These are phyloP conservation scores for Oryzias sinensis DNA, from an alignment of 2,797 vertebrate species.

Conservation along the genomic window DNA sequence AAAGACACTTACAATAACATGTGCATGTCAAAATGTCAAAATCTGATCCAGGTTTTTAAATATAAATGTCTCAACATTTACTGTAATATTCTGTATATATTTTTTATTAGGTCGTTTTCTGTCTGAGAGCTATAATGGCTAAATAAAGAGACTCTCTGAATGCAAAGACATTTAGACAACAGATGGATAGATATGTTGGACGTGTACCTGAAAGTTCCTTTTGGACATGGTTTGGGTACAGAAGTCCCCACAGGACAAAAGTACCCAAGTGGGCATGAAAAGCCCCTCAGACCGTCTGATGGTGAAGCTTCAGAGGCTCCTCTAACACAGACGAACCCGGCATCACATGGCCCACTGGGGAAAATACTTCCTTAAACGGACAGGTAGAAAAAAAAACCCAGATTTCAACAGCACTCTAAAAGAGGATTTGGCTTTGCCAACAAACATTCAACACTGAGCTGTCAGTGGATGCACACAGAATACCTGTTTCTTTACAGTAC, in stretches of 20 bases:
- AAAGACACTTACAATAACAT: too few species aligned
- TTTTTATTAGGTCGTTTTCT: too few species aligned
- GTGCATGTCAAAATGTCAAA: too few species aligned
- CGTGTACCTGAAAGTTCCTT: slow-evolving; percentile 78
- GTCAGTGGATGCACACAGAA: background rate
- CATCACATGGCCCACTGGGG: slow-evolving; percentile 71
- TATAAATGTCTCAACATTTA: too few species aligned
- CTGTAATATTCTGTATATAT: too few species aligned
- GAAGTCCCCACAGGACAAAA: slow-evolving; percentile 75
- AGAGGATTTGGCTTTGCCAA: too few species aligned
- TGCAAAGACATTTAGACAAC: too few species aligned
- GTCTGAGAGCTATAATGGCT: too few species aligned
- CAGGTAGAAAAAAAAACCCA: slow-evolving; percentile 22
- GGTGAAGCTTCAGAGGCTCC: slow-evolving; percentile 64
- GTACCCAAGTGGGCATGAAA: slow-evolving; percentile 72
- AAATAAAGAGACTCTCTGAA: too few species aligned
- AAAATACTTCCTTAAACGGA: slow-evolving; percentile 61
- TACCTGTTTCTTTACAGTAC: slow-evolving; percentile 79
- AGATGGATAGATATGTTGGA: background rate
- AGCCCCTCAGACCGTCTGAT: slow-evolving; percentile 59
- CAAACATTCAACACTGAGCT: background rate
- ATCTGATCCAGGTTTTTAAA: too few species aligned
- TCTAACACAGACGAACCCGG: slow-evolving; percentile 74
- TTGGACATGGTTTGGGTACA: slow-evolving; percentile 70
- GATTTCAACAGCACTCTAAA: background rate